These are phyloP conservation scores for Epinephelus fuscoguttatus DNA, from an alignment of 2,113 vertebrate genomes.

Conservation along the genomic window DNA sequence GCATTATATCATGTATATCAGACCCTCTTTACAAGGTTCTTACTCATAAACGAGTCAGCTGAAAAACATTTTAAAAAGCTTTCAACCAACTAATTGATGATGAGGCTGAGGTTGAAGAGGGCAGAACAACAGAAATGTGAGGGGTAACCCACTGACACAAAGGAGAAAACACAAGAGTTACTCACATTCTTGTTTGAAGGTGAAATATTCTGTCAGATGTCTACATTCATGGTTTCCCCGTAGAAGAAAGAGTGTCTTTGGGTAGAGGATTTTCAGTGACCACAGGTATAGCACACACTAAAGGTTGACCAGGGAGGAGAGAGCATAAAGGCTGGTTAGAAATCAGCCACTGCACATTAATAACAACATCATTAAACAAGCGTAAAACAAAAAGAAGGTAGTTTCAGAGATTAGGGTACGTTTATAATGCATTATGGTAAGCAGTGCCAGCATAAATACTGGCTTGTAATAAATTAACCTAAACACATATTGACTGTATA, in stretches of 20 bases:
- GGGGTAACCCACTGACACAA: background rate
- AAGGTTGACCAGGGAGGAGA: conserved; percentile 35
- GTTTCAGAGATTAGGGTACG: background rate
- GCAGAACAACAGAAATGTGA: background rate
- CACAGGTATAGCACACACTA: conserved; percentile 89
- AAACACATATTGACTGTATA: background rate
- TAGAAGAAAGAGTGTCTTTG: conserved; percentile 89
- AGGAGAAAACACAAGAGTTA: conserved; percentile 38
- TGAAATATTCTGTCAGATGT: conserved; percentile 91
- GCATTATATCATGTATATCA: background rate
- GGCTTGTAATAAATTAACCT: background rate
- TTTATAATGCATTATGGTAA: background rate
- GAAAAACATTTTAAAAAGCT: background rate
- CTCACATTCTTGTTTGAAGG: conserved; percentile 92
- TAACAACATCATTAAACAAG: background rate
- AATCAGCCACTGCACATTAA: background rate
- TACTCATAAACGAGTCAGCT: background rate
- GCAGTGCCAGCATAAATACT: background rate
- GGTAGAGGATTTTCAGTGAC: conserved; percentile 90
- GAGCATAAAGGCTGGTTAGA: conserved; percentile 5
- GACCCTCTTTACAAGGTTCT: background rate
- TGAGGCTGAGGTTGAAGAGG: background rate
- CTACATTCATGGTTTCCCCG: conserved; percentile 91
- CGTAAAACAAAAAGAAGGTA: background rate
- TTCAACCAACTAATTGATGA: background rate